These are phyloP conservation scores for Spinus pinus DNA, from an alignment of 2,797 vertebrate genomes.

Conservation along the genomic window DNA sequence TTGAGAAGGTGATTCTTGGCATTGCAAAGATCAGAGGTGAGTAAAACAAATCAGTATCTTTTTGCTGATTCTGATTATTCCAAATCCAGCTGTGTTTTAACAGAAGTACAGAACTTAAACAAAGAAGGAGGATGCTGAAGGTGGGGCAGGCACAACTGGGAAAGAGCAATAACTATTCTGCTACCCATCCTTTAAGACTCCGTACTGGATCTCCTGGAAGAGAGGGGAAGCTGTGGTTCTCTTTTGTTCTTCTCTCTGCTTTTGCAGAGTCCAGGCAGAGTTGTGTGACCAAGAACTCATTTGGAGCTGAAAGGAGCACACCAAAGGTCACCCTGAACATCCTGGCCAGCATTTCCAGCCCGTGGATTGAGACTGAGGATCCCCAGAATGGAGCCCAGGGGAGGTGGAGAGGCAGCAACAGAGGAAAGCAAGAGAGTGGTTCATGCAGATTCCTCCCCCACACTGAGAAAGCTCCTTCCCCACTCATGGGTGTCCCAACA, in stretches of 20 bases:
- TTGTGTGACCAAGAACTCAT: not conserved
- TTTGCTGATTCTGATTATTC: not conserved
- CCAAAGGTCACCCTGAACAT: not conserved
- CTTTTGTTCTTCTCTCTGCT: not conserved
- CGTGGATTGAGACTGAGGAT: not conserved
- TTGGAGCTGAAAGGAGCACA: not conserved
- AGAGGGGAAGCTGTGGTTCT: not conserved
- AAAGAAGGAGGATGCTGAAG: not conserved
- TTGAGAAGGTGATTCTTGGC: not conserved
- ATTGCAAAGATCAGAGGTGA: not conserved
- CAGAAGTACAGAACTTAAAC: not conserved
- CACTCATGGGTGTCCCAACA: not conserved
- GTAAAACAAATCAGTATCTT: not conserved
- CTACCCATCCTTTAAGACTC: not conserved
- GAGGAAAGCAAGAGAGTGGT: not conserved
- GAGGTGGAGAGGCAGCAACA: not conserved
- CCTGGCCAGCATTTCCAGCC: not conserved
- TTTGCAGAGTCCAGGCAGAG: not conserved
- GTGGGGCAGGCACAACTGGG: not conserved
- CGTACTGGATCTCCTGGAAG: not conserved
- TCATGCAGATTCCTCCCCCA: not conserved
- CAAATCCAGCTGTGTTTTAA: not conserved
- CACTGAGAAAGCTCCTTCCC: not conserved
- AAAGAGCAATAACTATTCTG: not conserved
- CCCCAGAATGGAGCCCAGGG: not conserved